Percentiles rank a stretch among this genome's conserved stretches.
Evolutionary conservation across 2,113 vertebrate species (phyloP).

Genomic region (Seriola quinqueradiata): DNA sequence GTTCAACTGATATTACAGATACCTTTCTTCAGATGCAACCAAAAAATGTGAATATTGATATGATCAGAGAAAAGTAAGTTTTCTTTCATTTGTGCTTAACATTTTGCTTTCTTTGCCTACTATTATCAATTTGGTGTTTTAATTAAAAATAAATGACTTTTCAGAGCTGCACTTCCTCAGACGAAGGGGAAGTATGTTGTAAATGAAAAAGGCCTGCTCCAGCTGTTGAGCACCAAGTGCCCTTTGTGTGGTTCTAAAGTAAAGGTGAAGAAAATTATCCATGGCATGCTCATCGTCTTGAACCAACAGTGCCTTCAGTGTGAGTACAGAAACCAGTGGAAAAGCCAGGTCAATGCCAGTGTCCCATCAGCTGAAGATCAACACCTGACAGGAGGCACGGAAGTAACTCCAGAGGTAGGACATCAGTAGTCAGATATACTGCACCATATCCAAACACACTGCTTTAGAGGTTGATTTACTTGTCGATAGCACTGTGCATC

Average conservation of each 20-base stretch:
- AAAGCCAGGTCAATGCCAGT: conserved; percentile 27
- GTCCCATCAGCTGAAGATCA: conserved; percentile 20
- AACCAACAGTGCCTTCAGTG: conserved; percentile 54
- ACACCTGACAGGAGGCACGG: not conserved
- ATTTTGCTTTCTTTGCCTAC: not conserved
- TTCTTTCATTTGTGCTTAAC: not conserved
- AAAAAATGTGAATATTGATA: not conserved
- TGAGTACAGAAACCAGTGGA: conserved; percentile 50
- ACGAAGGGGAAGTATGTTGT: conserved; percentile 42
- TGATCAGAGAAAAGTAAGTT: conserved; percentile 51
- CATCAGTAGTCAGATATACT: not conserved
- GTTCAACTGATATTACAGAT: not conserved
- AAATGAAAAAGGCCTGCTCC: conserved; percentile 45
- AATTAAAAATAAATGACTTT: not conserved
- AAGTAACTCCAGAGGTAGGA: conserved; percentile 33
- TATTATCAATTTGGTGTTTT: not conserved
- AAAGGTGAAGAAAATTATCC: conserved; percentile 35
- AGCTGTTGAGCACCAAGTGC: conserved; percentile 46
- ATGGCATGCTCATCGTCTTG: conserved; percentile 22
- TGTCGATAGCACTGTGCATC: too few relatives aligned
- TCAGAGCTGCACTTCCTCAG: conserved; percentile 34
- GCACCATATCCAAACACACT: not conserved
- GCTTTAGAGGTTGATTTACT: not conserved
- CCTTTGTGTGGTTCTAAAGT: conserved; percentile 38
- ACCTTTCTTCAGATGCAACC: not conserved